Evolutionary conservation across 2,113 vertebrate genomes (phyloP), one percentile per base, ranked within the genome.

Genomic region (Trogon melanurus): DNA sequence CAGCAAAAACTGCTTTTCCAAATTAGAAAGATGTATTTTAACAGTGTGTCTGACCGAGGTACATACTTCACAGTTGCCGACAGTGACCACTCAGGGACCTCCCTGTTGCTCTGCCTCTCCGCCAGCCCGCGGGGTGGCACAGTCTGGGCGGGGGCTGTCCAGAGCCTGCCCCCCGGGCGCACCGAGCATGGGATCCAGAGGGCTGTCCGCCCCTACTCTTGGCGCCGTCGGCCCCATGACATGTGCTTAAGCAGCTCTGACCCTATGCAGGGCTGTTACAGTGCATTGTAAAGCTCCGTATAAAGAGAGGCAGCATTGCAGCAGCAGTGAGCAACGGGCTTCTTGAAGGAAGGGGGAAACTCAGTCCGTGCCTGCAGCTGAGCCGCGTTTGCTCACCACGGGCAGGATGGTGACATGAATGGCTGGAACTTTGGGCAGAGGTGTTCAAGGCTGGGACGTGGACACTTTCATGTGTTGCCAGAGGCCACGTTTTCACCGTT

Each of bases 1-100:
- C 47, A 29, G 76, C 72, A 84, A 96, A 93, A 95, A 41, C 67
- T 73, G 79, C 76, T 79, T 84, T 80, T 65, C 30, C 79, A 74
- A 79, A 93, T 91, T 70, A 86, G 75, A 78, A 69, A 76, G 57
- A 75, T 81, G 16, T 34, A 57, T 85, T 93, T 87, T 92, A 87
- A 45, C 48, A 8, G 61, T 27, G 16, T 76, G 47, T 70, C 57
- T 82, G 51, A 66, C 51, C 9, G 64, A 79, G 53, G 50, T 51
- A 36, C 0, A 0, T 65, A 66, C 23, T 74, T 45, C 58, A 23
- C 1, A 16, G 57, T 5, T 66, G 60, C 29, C 57, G 23, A 22
- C 1, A 51, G 54, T 58, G 62, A 73, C 85, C 44, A 13, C 38
- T 62, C 26, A 41, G 72, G 38, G 44, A 41, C 58, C 11, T 80